Base-by-base conservation (phyloP, 2,888 invertebrate genomes). In the Polydrusus cervinus region DNA sequence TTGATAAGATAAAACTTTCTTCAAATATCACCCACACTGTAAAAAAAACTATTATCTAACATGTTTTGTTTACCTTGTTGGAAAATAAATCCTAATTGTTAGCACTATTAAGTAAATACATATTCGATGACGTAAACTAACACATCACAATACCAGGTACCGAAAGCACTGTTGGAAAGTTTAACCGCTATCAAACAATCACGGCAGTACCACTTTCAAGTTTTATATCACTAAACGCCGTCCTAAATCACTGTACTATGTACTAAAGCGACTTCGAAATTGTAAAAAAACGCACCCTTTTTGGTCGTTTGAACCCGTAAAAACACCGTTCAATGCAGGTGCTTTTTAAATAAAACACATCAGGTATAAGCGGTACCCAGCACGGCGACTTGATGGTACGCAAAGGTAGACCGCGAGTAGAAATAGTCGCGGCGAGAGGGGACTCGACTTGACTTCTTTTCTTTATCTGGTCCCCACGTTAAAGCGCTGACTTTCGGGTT, bases 341-440 rank as follows among this genome's bases (percentile, higher is more conserved):
- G 72, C 38, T 51, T 61, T 72, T 72, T 49, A 34, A 67, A 57
- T 13, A 20, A 45, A 14, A 34, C 34, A 34, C 34, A 34, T 34
- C 57, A 71, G 57, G 60, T 67, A 72, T 16, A 18, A 47, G 60
- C 38, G 25, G 73, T 73, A 53, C 68, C 68, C 43, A 73, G 57
- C 49, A n/a, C n/a, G n/a, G n/a, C 67, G 72, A 62, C 73, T 68
- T 53, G 68, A 67, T 73, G 68, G 73, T 67, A 51, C 62, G 67
- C 51, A 45, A 69, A 69, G 73, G 73, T 73, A 66, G 73, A 68
- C 43, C 34, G 57, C 38, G 65, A 65, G 49, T 60, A 68, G 73
- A 73, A 73, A 67, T 18, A 61, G 34, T 38, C 65, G 25, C 34
- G 55, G 55, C 30, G 57, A 71, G 71, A 64, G 71, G 71, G 71